Conservation (phyloP, 1,140 invertebrate genomes). For the Augochlora pura region DNA sequence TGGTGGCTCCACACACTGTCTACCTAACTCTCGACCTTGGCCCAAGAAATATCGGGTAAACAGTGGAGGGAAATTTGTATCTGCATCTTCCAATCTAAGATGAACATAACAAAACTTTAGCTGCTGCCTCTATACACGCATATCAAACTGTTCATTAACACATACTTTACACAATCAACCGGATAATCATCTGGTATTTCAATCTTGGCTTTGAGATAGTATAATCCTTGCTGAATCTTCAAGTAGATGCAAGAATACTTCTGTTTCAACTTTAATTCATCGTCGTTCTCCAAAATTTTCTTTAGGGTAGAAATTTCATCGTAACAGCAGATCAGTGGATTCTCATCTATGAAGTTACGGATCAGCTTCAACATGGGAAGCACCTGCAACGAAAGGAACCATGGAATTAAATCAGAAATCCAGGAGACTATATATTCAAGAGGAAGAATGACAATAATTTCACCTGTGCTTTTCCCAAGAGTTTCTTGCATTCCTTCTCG, state of each 20-base stretch:
- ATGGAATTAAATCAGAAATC: neutral
- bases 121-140: neutral
- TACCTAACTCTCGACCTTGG: conserved; percentile 85
- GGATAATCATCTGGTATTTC: conserved; percentile 86
- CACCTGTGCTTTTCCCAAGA: conserved; percentile 83
- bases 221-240: conserved; percentile 82
- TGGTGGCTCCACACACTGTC: conserved; percentile 87
- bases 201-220: conserved; percentile 83
- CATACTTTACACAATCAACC: conserved; percentile 80
- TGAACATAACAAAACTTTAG: conserved; percentile 23
- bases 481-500: conserved; percentile 85
- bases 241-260: conserved; percentile 84
- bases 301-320: conserved; percentile 87
- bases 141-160: neutral
- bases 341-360: conserved; percentile 85
- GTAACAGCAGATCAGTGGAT: conserved; percentile 87
- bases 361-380: conserved; percentile 83
- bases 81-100: conserved; percentile 81
- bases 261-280: conserved; percentile 86
- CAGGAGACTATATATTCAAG: neutral
- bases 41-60: conserved; percentile 83
- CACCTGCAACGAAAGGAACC: conserved; percentile 71
- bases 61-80: conserved; percentile 85
- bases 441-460: conserved; percentile 16
- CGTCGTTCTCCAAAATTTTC: conserved; percentile 76